Conservation (phyloP, 2,888 invertebrate genomes). For the Crioceris asparagi region DNA sequence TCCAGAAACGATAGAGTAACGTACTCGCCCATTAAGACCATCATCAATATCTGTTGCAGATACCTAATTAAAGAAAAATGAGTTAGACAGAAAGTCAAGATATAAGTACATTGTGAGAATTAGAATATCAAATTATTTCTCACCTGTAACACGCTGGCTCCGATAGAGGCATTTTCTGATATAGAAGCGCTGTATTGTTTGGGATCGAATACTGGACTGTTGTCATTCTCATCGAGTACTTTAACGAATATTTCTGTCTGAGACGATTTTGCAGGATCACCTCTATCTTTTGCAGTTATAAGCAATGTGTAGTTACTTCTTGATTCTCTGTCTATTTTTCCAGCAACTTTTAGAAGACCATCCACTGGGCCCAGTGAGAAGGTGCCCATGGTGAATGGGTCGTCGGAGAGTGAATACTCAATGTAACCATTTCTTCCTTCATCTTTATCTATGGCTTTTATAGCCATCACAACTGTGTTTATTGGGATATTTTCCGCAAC, state of each 20-base stretch:
- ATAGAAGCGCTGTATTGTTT: conserved; percentile 83
- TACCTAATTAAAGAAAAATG: conserved; percentile 47
- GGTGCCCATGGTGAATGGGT: conserved; percentile 49
- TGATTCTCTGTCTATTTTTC: conserved; percentile 75
- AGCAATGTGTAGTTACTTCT: conserved; percentile 63
- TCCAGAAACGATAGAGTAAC: conserved; percentile 80
- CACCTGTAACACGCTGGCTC: conserved; percentile 80
- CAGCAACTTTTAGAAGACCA: conserved; percentile 75
- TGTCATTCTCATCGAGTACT: conserved; percentile 82
- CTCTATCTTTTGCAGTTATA: conserved; percentile 79
- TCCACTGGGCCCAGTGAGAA: conserved; percentile 82
- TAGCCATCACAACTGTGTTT: conserved; percentile 79
- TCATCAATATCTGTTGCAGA: conserved; percentile 84
- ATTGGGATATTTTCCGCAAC: conserved; percentile 76
- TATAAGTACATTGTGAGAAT: too few species aligned
- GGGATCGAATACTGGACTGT: conserved; percentile 79
- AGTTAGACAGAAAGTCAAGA: too few species aligned
- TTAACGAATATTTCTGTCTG: conserved; percentile 59
- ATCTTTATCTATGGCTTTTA: conserved; percentile 82
- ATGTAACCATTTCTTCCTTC: conserved; percentile 76
- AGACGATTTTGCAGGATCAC: conserved; percentile 67
- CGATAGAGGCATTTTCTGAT: conserved; percentile 89
- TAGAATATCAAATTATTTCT: too few species aligned
- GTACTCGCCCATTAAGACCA: conserved; percentile 80
- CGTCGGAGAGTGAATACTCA: conserved; percentile 70